phyloP scores from a whole-genome alignment of 2,113 vertebrate genomes.

The Terrapene triunguis region DNA sequence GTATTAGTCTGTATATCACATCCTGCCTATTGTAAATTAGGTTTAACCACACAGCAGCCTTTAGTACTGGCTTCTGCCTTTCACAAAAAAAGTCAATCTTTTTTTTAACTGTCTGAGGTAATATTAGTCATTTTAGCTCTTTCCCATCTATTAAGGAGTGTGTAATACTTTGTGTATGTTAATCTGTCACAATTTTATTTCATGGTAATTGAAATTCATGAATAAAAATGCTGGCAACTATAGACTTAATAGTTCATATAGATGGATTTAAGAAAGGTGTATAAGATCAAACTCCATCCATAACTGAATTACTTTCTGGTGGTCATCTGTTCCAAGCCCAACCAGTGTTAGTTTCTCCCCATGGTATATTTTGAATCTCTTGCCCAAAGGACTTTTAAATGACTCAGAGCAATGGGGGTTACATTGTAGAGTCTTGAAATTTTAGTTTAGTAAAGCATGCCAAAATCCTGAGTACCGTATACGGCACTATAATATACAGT shows the following conservation, averaged over 20 bases:
- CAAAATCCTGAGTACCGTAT: accelerated
- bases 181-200: background rate
- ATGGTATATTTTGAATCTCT: accelerated
- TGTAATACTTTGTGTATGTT: background rate
- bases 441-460: background rate
- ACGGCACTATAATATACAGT: background rate
- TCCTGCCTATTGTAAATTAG: background rate
- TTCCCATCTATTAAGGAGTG: background rate
- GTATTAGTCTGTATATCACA: background rate
- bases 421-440: background rate
- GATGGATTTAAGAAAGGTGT: background rate
- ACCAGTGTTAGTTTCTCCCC: background rate
- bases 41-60: background rate
- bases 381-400: background rate
- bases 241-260: background rate
- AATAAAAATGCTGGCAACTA: background rate
- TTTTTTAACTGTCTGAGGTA: background rate
- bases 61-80: background rate
- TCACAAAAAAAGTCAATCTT: background rate
- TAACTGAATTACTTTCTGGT: background rate
- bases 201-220: background rate
- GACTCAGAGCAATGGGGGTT: accelerated
- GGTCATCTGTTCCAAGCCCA: background rate
- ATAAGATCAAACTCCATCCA: background rate
- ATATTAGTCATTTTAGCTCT: background rate